Conservation (phyloP, 2,113 vertebrate species). For the Mola mola region DNA sequence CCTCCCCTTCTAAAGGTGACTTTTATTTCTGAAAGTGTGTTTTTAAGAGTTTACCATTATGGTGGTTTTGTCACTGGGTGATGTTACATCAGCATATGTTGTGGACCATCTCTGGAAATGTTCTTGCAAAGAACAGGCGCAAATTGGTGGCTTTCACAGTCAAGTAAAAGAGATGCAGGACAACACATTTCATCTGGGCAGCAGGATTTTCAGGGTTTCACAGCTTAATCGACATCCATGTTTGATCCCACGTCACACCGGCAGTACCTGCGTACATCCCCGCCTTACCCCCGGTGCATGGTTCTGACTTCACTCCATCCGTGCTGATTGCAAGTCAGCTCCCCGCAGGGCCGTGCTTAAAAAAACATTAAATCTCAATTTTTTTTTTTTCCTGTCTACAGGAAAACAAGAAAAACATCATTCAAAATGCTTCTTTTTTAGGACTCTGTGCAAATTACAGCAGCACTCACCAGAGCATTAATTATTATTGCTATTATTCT, state of each 20-base stretch:
- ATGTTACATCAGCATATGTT: conserved; percentile 70
- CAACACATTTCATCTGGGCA: background rate
- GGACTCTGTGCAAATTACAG: too few species aligned
- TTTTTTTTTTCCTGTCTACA: too few species aligned
- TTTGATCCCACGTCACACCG: background rate
- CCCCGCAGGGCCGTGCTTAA: too few species aligned
- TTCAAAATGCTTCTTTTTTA: too few species aligned
- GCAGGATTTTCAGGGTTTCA: background rate
- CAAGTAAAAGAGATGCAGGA: conserved; percentile 23
- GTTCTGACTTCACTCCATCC: conserved; percentile 19
- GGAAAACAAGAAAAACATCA: too few species aligned
- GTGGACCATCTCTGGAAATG: conserved; percentile 56
- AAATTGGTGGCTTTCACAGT: conserved; percentile 52
- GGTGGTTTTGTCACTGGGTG: conserved; percentile 64
- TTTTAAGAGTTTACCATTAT: conserved; percentile 74
- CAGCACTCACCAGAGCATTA: too few species aligned
- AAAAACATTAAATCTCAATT: too few species aligned
- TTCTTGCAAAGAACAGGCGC: conserved; percentile 63
- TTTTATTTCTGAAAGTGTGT: conserved; percentile 76
- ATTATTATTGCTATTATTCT: too few species aligned
- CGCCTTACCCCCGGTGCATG: background rate
- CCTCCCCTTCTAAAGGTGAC: conserved; percentile 64
- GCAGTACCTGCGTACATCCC: conserved; percentile 6
- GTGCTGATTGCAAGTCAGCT: conserved; percentile 34
- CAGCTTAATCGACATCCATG: too few species aligned